Percentiles rank a stretch among this genome's conserved stretches.
These are phyloP conservation scores for Athene cunicularia DNA, from an alignment of 2,113 vertebrate genomes.

Conservation along the genomic window DNA sequence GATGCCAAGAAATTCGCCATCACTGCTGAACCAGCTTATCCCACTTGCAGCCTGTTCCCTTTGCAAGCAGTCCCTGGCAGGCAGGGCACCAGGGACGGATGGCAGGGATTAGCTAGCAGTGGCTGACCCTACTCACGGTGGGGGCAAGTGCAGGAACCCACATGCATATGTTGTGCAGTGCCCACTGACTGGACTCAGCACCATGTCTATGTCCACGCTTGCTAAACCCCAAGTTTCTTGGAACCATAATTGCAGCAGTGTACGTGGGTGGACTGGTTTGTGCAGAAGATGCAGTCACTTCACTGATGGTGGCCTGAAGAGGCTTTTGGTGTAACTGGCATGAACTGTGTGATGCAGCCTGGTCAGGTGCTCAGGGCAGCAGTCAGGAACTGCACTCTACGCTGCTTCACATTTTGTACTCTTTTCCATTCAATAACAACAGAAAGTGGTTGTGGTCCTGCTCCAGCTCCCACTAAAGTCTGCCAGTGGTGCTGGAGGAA, in stretches of 20 bases:
- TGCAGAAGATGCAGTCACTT: background rate
- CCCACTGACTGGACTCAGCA: fast-evolving
- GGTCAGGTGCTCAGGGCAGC: background rate
- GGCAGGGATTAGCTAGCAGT: background rate
- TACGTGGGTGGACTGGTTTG: background rate
- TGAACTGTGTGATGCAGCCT: background rate
- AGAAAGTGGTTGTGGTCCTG: background rate
- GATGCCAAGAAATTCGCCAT: background rate
- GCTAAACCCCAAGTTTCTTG: background rate
- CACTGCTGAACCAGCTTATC: background rate
- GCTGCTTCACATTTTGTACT: background rate
- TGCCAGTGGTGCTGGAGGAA: background rate
- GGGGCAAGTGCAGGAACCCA: fast-evolving
- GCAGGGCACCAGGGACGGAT: background rate
- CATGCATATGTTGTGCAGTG: background rate
- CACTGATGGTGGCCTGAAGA: background rate
- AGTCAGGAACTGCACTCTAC: background rate
- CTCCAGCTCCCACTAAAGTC: background rate
- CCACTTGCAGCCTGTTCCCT: background rate
- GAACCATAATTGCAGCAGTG: background rate
- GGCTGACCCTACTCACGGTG: background rate
- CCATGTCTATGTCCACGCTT: fast-evolving
- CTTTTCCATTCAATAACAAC: background rate
- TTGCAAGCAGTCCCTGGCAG: background rate
- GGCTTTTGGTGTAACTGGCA: background rate